phyloP scores from a whole-genome alignment of 2,113 vertebrate species.

The Paramormyrops kingsleyae region DNA sequence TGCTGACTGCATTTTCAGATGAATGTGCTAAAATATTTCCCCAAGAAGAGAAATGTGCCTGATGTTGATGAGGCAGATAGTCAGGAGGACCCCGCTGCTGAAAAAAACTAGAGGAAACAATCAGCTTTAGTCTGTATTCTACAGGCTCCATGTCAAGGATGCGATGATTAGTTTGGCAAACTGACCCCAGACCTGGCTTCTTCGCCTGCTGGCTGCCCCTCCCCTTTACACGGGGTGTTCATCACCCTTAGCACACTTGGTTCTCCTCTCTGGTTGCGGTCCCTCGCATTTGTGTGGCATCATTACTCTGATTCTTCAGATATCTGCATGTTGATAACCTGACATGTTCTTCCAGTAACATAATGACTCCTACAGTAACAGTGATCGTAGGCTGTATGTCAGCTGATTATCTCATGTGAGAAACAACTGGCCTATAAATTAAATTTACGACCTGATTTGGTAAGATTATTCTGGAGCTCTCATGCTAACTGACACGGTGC shows the following conservation, averaged over 20 bases:
- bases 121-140: neutral
- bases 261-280: neutral
- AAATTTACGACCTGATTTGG: neutral
- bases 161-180: neutral
- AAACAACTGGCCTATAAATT: neutral
- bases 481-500: neutral
- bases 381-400: neutral
- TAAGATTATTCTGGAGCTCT: neutral
- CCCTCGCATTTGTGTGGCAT: neutral
- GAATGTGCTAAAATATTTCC: neutral
- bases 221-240: neutral
- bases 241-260: neutral
- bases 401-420: neutral
- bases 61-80: neutral
- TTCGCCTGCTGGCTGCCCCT: neutral
- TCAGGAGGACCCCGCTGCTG: neutral
- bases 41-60: neutral
- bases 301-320: neutral
- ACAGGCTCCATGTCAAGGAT: neutral
- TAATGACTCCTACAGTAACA: neutral
- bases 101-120: neutral
- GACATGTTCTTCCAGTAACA: neutral
- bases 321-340: neutral
- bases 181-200: neutral
- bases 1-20: neutral